A percentile compares a stretch with the other conserved stretches of the same genome.
Conservation (phyloP, 2,113 vertebrate species). For the Aramus guarauna region DNA sequence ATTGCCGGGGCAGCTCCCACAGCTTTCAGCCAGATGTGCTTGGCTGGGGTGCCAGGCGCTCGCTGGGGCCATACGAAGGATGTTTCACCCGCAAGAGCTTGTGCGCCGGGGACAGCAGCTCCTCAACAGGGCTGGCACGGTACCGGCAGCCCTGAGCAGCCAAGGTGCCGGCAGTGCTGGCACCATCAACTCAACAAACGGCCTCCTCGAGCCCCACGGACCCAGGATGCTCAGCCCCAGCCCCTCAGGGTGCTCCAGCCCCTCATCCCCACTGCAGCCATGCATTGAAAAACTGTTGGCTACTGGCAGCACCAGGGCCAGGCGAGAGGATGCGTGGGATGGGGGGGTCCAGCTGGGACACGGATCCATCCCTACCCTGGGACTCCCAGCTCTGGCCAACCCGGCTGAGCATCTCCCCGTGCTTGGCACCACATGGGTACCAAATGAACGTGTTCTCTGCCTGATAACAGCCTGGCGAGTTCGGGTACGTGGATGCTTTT, state of each 20-base stretch:
- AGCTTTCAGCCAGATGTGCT: constrained; percentile 61
- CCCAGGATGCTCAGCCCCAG: not conserved
- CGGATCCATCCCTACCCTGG: rapidly evolving
- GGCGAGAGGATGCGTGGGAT: rapidly evolving
- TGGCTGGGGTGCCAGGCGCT: not conserved
- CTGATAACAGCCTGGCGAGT: not conserved
- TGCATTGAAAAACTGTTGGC: rapidly evolving
- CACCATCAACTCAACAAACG: rapidly evolving
- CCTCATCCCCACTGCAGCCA: rapidly evolving
- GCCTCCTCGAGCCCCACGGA: rapidly evolving
- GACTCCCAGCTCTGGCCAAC: not conserved
- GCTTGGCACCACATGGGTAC: rapidly evolving
- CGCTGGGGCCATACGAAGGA: not conserved
- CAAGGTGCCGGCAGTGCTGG: rapidly evolving
- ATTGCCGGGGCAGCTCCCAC: constrained; percentile 7
- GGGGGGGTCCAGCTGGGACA: too few species aligned
- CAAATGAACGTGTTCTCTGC: rapidly evolving
- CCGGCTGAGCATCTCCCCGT: rapidly evolving
- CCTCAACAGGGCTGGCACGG: rapidly evolving
- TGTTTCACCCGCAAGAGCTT: not conserved
- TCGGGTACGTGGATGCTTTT: not conserved
- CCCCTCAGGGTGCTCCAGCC: not conserved
- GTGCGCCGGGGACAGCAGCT: rapidly evolving
- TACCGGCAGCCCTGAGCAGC: not conserved
- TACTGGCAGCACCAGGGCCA: not conserved